These are phyloP conservation scores for Meandrusa payeni DNA, from an alignment of 2,888 invertebrate genomes.

Conservation along the genomic window DNA sequence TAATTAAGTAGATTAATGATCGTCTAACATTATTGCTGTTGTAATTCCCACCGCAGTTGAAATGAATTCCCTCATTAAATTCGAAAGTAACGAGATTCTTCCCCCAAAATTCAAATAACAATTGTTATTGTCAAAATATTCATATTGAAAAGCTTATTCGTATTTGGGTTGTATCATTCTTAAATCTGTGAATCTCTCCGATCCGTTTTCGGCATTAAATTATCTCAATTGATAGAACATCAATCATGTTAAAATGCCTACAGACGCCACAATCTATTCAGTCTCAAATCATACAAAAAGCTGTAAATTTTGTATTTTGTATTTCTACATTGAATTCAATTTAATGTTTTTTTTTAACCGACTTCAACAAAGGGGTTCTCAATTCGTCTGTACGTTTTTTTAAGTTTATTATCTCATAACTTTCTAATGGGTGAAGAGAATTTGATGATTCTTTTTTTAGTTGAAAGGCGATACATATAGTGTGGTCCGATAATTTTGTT, in stretches of 20 bases:
- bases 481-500: too few relatives aligned
- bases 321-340: too few relatives aligned
- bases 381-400: too few relatives aligned
- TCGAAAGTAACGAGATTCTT: not conserved
- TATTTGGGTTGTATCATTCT: conserved; percentile 8
- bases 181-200: not conserved
- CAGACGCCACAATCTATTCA: not conserved
- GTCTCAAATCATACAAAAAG: not conserved
- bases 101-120: not conserved
- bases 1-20: not conserved
- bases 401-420: too few relatives aligned
- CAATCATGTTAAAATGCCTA: conserved; percentile 10
- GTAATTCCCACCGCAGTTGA: not conserved
- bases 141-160: not conserved
- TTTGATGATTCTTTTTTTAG: too few relatives aligned
- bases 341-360: too few relatives aligned
- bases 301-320: not conserved
- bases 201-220: conserved; percentile 1
- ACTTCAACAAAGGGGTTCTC: too few relatives aligned
- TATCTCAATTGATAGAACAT: conserved; percentile 9
- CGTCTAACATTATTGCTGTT: not conserved
- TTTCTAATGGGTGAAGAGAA: too few relatives aligned
- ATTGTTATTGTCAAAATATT: conserved; percentile 6
- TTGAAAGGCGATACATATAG: too few relatives aligned
- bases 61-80: not conserved